These are phyloP conservation scores for Microplitis demolitor DNA, from an alignment of 1,140 invertebrate genomes.

Conservation along the genomic window DNA sequence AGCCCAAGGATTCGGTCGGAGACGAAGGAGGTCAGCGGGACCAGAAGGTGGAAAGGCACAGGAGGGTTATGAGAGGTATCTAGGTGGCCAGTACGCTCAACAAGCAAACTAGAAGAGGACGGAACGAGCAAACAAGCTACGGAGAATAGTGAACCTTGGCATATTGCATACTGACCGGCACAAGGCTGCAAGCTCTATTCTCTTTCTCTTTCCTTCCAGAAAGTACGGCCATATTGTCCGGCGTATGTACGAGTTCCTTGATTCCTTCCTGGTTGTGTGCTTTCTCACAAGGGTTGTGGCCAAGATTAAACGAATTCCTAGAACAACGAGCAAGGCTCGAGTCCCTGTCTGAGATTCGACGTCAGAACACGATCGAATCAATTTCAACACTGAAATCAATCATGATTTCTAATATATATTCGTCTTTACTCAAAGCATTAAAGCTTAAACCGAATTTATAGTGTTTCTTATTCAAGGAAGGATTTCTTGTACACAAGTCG, in stretches of 20 bases:
- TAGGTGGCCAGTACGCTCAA: background rate
- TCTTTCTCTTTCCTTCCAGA: background rate
- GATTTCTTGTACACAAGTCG: no score
- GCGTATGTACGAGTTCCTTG: conserved; percentile 25
- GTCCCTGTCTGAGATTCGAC: conserved; percentile 9
- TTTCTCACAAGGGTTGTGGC: conserved; percentile 22
- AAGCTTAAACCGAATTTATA: no score
- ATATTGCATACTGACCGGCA: conserved; percentile 60
- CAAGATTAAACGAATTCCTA: conserved; percentile 35
- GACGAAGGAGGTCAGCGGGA: conserved; percentile 30
- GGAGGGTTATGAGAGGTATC: conserved; percentile 26
- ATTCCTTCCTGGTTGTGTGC: conserved; percentile 25
- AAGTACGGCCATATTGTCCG: conserved; percentile 31
- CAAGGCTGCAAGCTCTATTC: conserved; percentile 21
- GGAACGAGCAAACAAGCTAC: conserved; percentile 21
- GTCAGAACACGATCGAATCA: conserved; percentile 19
- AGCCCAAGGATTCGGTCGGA: conserved; percentile 54
- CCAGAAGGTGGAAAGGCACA: conserved; percentile 38
- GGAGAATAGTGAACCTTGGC: conserved; percentile 47
- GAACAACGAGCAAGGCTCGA: background rate
- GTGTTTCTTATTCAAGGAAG: no score
- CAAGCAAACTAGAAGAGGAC: conserved; percentile 32
- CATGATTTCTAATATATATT: background rate
- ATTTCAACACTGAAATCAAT: conserved; percentile 3
- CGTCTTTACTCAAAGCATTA: no score